phyloP scores from a whole-genome alignment of 2,797 vertebrate species.

The Thripadectes ignobilis region DNA sequence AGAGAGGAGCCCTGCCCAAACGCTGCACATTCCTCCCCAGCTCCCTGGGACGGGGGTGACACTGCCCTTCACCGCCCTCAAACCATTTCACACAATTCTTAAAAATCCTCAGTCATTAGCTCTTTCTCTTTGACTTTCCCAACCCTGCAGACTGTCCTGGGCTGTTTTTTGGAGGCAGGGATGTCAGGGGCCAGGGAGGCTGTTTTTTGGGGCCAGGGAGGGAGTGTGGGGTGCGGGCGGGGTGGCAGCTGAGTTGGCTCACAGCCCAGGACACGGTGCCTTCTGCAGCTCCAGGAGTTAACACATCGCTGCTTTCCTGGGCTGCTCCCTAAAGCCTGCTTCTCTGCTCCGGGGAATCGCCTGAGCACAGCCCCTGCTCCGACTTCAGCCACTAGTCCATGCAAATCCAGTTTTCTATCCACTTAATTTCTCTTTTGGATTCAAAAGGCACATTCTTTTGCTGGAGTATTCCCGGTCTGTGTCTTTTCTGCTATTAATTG shows the following conservation, averaged over 20 bases:
- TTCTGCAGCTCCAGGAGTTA: neutral
- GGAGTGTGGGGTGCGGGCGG: fast-evolving
- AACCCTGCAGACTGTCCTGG: neutral
- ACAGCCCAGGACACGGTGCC: neutral
- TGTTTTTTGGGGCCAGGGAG: neutral
- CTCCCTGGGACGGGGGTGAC: neutral
- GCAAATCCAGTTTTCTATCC: neutral
- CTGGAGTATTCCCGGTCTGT: neutral
- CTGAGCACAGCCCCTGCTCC: neutral
- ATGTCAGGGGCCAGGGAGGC: too few relatives aligned
- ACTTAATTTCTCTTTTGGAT: neutral
- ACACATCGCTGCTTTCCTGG: neutral
- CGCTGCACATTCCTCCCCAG: neutral
- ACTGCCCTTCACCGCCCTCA: neutral
- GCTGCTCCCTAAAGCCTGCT: neutral
- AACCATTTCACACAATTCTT: neutral
- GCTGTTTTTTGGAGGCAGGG: neutral
- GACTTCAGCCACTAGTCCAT: neutral
- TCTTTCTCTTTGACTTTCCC: neutral
- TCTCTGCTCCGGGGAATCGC: neutral
- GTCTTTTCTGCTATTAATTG: neutral
- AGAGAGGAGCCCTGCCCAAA: neutral
- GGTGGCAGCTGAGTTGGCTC: too few relatives aligned
- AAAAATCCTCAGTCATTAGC: neutral
- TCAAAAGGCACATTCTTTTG: neutral